phyloP scores from a whole-genome alignment of 2,113 vertebrate genomes.

The Himantopus leucocephalus region DNA sequence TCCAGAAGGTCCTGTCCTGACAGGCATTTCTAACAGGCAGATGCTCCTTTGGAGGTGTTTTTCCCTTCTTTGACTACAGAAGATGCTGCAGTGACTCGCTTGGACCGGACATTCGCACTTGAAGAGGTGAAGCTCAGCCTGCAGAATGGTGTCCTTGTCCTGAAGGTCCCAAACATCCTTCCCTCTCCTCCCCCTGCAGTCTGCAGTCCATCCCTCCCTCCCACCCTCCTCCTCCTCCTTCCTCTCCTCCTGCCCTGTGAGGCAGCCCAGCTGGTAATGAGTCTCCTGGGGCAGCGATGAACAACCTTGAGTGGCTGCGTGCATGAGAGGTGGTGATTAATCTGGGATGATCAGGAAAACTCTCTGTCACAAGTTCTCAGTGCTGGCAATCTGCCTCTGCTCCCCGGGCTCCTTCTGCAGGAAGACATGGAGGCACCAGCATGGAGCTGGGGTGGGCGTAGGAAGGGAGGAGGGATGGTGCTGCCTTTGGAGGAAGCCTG shows the following conservation, averaged over 20 bases:
- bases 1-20: neutral
- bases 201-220: neutral
- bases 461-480: neutral
- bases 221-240: neutral
- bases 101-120: fast-evolving
- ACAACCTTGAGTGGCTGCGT: neutral
- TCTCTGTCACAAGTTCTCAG: neutral
- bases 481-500: neutral
- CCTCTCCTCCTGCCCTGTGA: neutral
- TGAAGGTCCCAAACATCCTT: neutral
- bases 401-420: neutral
- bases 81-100: neutral
- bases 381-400: neutral
- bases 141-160: neutral
- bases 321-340: neutral
- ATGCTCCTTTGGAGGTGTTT: neutral
- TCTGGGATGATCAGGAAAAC: neutral
- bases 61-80: neutral
- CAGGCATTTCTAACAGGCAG: neutral
- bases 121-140: neutral
- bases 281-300: neutral
- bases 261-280: neutral
- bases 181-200: neutral
- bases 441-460: fast-evolving
- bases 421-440: fast-evolving